Evolutionary conservation across 1,140 invertebrate genomes (phyloP).

Genomic region (Aricia agestis): DNA sequence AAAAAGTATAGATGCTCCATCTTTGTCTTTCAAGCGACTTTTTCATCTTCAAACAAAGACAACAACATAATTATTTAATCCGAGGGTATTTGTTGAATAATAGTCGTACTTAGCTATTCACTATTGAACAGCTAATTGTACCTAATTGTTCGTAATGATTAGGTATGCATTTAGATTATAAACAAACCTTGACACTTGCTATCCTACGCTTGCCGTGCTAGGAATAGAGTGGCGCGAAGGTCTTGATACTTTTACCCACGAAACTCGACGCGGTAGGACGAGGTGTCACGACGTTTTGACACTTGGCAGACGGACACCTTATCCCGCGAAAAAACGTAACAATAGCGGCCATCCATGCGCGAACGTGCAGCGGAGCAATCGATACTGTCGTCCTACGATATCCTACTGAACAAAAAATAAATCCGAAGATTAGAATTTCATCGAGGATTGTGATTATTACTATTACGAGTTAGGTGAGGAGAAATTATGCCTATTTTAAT

Average conservation of each 20-base stretch:
- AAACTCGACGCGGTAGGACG: not conserved
- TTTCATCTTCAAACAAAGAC: too few species aligned
- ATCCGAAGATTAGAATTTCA: too few species aligned
- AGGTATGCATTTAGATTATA: not conserved
- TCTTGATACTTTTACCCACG: not conserved
- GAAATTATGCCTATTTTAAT: too few species aligned
- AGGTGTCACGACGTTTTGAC: not conserved
- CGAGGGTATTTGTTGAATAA: too few species aligned
- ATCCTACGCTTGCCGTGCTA: not conserved
- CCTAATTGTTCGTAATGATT: not conserved
- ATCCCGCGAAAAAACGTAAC: conserved; percentile 1
- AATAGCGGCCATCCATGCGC: not conserved
- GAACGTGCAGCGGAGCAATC: not conserved
- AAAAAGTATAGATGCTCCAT: too few species aligned
- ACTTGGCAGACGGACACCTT: not conserved
- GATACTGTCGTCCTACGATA: not conserved
- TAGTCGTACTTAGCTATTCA: too few species aligned
- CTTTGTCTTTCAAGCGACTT: too few species aligned
- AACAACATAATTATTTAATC: too few species aligned
- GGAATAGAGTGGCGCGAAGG: not conserved
- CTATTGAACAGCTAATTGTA: too few species aligned
- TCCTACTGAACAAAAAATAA: not conserved
- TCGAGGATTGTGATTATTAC: too few species aligned
- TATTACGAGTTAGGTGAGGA: too few species aligned
- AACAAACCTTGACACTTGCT: not conserved